Evolutionary conservation across 2,797 vertebrate species (phyloP), one percentile per base, ranked within the genome.

Genomic region (Remorina albescens): DNA sequence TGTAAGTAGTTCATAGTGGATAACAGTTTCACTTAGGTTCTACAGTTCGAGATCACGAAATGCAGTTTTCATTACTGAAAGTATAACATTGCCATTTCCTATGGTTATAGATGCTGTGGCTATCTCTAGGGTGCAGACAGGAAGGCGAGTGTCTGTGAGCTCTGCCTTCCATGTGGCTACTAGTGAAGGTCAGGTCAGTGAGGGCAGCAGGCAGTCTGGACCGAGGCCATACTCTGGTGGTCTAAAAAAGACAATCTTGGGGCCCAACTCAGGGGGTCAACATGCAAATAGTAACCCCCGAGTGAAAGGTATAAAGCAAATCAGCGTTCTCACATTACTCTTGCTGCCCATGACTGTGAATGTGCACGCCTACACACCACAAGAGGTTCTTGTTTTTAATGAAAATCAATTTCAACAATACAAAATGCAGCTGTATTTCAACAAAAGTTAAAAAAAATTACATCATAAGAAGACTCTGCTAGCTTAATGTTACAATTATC

Each of bases 241-340:
- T 88, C 86, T 84, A 72, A 83, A 88, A 80, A 79, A 77, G 80
- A 90, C 79, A 86, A 83, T 83, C 37, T 70, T 71, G 60, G 72
- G 87, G 86, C 86, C 74, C 74, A 69, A 23, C 76, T 68, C 75
- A 68, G 42, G 83, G 81, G 91, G 89, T 92, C 90, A 93, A 86
- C 80, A 94, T 94, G 91, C 89, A 94, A 93, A 95, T 93, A 75
- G 65, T 84, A 79, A 91, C 89, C 90, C 76, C 84, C n/a, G 49
- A 79, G 71, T 85, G 89, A 92, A 89, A 90, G 78, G 70, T 65
- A 63, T 23, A 78, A 79, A 76, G 74, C 67, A 44, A 82, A 94
- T 94, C 88, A 91, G 86, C 90, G 90, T 93, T 92, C 91, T 91
- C 92, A 92, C 85, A 89, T 90, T 79, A 88, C 78, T 91, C 81